phyloP scores from a whole-genome alignment of 2,113 vertebrate species.

The Cathartes aura region DNA sequence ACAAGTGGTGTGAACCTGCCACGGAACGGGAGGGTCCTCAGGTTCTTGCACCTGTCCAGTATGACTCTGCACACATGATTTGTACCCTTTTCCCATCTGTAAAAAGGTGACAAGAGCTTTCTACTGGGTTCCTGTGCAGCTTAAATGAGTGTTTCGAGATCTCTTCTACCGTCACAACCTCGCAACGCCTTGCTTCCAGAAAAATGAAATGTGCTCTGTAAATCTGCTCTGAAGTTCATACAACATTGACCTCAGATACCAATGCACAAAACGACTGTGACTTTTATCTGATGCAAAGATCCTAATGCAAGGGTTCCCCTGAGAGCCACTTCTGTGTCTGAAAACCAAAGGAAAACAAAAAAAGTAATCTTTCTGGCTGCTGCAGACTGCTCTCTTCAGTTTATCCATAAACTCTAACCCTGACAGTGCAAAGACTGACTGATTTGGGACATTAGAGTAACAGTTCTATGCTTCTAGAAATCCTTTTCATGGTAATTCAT shows the following conservation, averaged over 20 bases:
- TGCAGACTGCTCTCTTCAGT: background rate
- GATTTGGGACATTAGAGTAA: background rate
- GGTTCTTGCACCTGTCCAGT: background rate
- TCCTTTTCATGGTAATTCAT: background rate
- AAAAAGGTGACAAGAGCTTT: background rate
- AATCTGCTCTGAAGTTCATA: background rate
- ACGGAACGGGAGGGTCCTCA: accelerated
- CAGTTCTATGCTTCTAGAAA: background rate
- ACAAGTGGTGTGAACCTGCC: background rate
- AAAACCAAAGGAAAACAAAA: background rate
- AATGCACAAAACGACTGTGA: background rate
- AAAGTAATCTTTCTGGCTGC: background rate
- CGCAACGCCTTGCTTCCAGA: background rate
- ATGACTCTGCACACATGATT: background rate
- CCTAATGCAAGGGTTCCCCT: background rate
- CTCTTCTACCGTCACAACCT: background rate
- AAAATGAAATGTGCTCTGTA: background rate
- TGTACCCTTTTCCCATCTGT: background rate
- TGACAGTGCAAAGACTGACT: background rate
- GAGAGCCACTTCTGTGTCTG: background rate
- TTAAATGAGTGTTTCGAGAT: background rate
- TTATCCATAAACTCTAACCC: background rate
- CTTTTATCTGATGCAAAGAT: background rate
- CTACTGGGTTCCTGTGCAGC: background rate
- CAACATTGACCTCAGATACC: background rate